Evolutionary conservation across 2,797 vertebrate genomes (phyloP).

Genomic region (Falco biarmicus): DNA sequence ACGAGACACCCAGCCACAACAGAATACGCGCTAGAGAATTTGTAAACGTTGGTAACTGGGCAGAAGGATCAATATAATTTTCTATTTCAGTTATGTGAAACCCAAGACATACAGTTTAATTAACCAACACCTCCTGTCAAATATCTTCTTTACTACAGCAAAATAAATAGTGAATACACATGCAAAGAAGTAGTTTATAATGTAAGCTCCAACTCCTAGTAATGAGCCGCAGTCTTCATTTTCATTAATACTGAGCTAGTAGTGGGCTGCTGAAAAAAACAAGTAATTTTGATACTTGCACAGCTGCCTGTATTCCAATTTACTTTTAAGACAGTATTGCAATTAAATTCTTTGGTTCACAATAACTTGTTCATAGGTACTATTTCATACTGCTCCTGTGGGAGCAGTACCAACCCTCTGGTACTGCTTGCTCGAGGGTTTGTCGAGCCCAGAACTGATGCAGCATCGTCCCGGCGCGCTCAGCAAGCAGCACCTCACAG

Average conservation of each 20-base stretch:
- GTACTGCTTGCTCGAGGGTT: not conserved
- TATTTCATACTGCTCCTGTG: accelerated
- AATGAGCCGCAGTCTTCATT: not conserved
- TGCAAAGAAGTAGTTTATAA: not conserved
- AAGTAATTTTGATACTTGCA: not conserved
- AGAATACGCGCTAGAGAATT: not conserved
- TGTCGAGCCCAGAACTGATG: not conserved
- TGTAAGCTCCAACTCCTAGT: not conserved
- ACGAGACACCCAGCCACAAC: not conserved
- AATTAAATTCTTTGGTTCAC: not conserved
- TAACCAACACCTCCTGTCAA: not conserved
- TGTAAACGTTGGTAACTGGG: not conserved
- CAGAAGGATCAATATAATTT: not conserved
- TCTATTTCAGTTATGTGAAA: not conserved
- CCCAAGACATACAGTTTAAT: not conserved
- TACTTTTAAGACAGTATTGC: accelerated
- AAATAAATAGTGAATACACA: not conserved
- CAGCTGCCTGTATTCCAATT: not conserved
- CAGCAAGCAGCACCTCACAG: not conserved
- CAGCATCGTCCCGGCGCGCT: not conserved
- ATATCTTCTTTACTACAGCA: not conserved
- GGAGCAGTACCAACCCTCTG: not conserved
- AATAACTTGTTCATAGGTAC: not conserved
- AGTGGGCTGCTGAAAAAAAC: not conserved
- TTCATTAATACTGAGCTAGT: not conserved